These are phyloP conservation scores for Eilema sororculum DNA, from an alignment of 2,888 invertebrate genomes.

Conservation along the genomic window DNA sequence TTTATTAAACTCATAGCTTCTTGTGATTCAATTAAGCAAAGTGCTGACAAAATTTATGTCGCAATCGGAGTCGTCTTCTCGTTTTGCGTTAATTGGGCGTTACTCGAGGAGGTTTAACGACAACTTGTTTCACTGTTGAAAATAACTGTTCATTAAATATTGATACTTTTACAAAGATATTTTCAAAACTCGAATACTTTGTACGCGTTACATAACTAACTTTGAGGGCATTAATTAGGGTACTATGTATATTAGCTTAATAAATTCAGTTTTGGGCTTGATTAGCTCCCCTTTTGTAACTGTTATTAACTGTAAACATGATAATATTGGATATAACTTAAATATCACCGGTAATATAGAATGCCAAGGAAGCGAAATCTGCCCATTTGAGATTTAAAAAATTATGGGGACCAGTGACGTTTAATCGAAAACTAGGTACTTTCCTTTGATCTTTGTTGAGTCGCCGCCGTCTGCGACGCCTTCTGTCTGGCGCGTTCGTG, in stretches of 20 bases:
- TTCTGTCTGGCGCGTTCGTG: slow-evolving; percentile 56
- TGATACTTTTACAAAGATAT: slow-evolving; percentile 24
- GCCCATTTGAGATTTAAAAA: slow-evolving; percentile 58
- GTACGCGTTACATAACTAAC: too few relatives aligned
- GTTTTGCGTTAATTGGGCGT: slow-evolving; percentile 75
- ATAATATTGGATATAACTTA: slow-evolving; percentile 40
- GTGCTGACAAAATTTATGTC: slow-evolving; percentile 68
- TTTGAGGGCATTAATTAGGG: not conserved
- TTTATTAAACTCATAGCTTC: slow-evolving; percentile 58
- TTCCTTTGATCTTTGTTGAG: slow-evolving; percentile 65
- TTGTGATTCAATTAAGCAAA: slow-evolving; percentile 67
- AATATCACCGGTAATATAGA: slow-evolving; percentile 39
- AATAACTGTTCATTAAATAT: slow-evolving; percentile 52
- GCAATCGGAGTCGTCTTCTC: slow-evolving; percentile 70
- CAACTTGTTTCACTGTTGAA: slow-evolving; percentile 62
- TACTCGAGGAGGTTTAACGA: slow-evolving; percentile 64
- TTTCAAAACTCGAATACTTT: slow-evolving; percentile 12
- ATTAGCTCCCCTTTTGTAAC: not conserved
- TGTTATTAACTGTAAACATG: slow-evolving; percentile 19
- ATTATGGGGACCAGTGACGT: slow-evolving; percentile 61
- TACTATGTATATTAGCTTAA: not conserved
- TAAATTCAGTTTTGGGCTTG: not conserved
- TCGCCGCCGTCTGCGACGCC: slow-evolving; percentile 54
- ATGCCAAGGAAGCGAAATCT: slow-evolving; percentile 53
- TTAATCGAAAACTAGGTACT: slow-evolving; percentile 64